Base-by-base conservation (phyloP, 2,888 invertebrate genomes). In the Dermolepida albohirtum region DNA sequence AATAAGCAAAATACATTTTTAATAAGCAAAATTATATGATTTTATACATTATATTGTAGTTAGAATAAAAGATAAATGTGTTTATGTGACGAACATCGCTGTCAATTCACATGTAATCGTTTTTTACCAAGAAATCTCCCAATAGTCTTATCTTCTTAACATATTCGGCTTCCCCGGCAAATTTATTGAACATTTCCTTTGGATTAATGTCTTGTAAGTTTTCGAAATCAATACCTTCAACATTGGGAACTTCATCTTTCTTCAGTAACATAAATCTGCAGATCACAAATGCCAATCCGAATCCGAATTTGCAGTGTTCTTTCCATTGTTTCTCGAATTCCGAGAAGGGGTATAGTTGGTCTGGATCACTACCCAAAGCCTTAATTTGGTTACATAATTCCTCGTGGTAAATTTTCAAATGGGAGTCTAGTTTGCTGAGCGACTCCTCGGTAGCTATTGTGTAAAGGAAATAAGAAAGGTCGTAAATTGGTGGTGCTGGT, bases 241-340 rank as follows among this genome's bases (percentile, higher is more conserved):
- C 5, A 6, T 39, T 62, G 0, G 47, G 62, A 6, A 49, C 29
- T 47, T 62, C 62, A 14, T 62, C 62, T 12, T 34, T 5, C 6
- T 44, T 62, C 16, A 14, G 11, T 16, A 62, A 14, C 47, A 62
- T 47, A n/a, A 14, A 27, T 10, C 27, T 62, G 7, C 44, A 16
- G 27, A 62, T 12, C 5, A 12, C 34, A 22, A 62, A 62, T 5
- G 62, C 47, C 17, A 29, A 27, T 14, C 47, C 49, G 14, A 47
- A 47, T 14, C 62, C 62, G 10, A 16, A 62, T 29, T 12, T 47
- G 17, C 47, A 29, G 16, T 47, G 43, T 62, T 34, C 14, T 34
- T 62, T 62, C 62, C 62, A 62, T 16, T 62, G 43, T 43, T 62
- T 49, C 27, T 49, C 49, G 39, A 62, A 62, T 22, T 44, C 12